Conservation (phyloP, 2,797 vertebrate genomes). For the Spinus olivaceus region DNA sequence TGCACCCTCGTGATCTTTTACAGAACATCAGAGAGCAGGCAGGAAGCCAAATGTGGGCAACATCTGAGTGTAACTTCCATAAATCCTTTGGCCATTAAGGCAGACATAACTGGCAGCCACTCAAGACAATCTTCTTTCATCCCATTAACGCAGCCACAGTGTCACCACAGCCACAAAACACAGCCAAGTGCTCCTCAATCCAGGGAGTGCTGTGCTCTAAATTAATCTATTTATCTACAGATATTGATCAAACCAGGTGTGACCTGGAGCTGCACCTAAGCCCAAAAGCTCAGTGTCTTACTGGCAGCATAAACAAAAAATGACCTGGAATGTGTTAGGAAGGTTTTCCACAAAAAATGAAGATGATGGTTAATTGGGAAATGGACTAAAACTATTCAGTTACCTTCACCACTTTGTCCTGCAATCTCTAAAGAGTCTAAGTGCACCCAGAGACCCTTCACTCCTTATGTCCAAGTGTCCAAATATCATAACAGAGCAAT, state of each 20-base stretch:
- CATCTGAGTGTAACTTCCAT: constrained; percentile 13
- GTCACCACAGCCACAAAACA: background rate
- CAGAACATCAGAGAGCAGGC: constrained; percentile 9
- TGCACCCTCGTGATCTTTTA: background rate
- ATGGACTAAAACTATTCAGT: background rate
- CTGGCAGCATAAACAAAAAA: background rate
- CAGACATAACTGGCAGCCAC: background rate
- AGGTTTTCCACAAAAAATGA: background rate
- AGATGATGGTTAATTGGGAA: background rate
- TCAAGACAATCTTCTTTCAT: constrained; percentile 45
- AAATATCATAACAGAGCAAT: background rate
- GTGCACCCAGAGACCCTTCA: background rate
- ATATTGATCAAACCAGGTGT: background rate
- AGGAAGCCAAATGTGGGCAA: constrained; percentile 17
- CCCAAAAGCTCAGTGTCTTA: background rate
- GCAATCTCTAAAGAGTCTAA: background rate
- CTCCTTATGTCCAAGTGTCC: background rate
- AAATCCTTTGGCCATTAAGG: constrained; percentile 49
- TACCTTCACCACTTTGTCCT: background rate
- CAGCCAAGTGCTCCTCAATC: background rate
- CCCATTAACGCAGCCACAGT: constrained; percentile 26
- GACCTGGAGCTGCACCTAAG: background rate
- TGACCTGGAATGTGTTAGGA: background rate
- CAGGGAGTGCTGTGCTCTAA: background rate
- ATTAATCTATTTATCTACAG: constrained; percentile 10